phyloP scores from a whole-genome alignment of 2,888 invertebrate species.

The Himalopsyche tibetana region DNA sequence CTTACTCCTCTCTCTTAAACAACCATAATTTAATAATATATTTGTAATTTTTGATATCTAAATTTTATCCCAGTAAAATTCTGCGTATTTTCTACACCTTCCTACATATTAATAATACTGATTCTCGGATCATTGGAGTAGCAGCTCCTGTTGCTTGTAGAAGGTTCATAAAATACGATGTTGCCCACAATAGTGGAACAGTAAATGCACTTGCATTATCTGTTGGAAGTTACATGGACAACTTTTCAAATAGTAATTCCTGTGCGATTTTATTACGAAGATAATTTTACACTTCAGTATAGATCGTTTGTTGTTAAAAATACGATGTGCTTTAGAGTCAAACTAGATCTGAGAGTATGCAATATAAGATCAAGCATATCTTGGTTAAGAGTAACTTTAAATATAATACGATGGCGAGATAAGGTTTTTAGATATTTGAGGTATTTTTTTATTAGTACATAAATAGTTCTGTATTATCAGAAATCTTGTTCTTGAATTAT shows the following conservation, averaged over 20 bases:
- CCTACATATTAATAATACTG: too few relatives aligned
- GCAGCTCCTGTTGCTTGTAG: not conserved
- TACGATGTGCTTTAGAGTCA: not conserved
- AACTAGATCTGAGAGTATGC: not conserved
- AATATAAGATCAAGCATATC: not conserved
- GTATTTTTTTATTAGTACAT: too few relatives aligned
- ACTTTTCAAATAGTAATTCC: conserved; percentile 40
- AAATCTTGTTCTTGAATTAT: too few relatives aligned
- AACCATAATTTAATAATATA: too few relatives aligned
- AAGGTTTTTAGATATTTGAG: too few relatives aligned
- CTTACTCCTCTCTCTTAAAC: too few relatives aligned
- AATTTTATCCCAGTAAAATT: not conserved
- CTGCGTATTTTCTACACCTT: too few relatives aligned
- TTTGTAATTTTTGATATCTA: not conserved
- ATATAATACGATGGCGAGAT: too few relatives aligned
- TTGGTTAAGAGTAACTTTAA: not conserved
- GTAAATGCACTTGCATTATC: conserved; percentile 6
- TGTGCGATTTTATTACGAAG: conserved; percentile 4
- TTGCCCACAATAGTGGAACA: conserved; percentile 5
- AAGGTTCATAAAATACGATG: conserved; percentile 36
- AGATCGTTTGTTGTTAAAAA: conserved; percentile 31
- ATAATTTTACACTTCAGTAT: conserved; percentile 35
- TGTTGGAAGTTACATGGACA: conserved; percentile 32
- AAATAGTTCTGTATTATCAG: too few relatives aligned
- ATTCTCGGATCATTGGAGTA: too few relatives aligned